Evolutionary conservation across 2,888 invertebrate genomes (phyloP), one percentile per base, ranked within the genome.

Genomic region (Morpho deidamia): DNA sequence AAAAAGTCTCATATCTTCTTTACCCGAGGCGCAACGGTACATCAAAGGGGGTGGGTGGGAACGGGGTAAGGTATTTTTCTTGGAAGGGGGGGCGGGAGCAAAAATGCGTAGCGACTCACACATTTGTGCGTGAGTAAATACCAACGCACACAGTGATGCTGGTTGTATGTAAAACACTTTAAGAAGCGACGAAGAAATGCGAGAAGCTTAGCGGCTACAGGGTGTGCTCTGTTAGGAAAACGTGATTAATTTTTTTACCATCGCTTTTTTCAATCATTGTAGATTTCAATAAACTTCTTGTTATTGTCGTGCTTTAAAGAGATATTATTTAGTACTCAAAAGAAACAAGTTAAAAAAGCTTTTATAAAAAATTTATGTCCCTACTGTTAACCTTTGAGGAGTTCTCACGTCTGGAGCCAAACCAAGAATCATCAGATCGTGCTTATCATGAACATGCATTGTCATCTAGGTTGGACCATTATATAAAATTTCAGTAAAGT

Each of bases 151-250:
- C 88, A 83, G 69, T 58, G 63, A 61, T 64, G 64, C 58, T 53
- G 68, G 72, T 70, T 89, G 86, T 89, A 88, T 88, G 89, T 88
- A 88, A 89, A 88, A 89, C 87, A 87, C 87, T 89, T 88, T 88
- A 89, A 89, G 88, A 89, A 88, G 86, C 87, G 83, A 72, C 83
- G 88, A 89, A 89, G 89, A 89, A 89, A 89, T 85, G 87, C 87
- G 87, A 89, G 88, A 81, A 83, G 87, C 89, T 88, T 87, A 85
- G 68, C 70, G 68, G 62, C 46, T 80, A 89, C 77, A 83, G 87
- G 82, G 66, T 83, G 89, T 67, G 67, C 55, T 32, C n/a, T 43
- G 9, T 35, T 41, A 34, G 11, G 32, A 9, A 34, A 35, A 41
- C n/a, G 49, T 40, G 42, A 49, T 49, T 42, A 49, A 42, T n/a